Conservation (phyloP, 2,113 vertebrate species). For the Varanus salvator region DNA sequence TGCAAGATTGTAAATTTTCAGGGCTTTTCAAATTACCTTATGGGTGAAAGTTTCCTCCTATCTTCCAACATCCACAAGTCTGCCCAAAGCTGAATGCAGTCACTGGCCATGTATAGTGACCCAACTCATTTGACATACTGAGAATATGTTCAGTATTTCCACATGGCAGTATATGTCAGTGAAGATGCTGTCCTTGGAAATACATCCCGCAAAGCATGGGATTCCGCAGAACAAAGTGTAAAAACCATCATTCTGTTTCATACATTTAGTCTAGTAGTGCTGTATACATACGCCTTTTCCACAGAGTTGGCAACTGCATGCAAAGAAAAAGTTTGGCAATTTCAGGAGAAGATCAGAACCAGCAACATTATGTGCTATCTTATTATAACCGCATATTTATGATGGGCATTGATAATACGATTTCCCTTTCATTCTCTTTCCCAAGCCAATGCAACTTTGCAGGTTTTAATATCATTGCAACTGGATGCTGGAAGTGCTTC, state of each 20-base stretch:
- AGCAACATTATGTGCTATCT: background rate
- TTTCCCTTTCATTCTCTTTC: conserved; percentile 8
- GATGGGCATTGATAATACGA: background rate
- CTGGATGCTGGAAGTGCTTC: background rate
- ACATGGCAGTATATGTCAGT: background rate
- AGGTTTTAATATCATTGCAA: conserved; percentile 5
- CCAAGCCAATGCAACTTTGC: background rate
- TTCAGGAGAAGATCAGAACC: background rate
- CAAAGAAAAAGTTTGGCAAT: background rate
- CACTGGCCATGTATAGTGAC: background rate
- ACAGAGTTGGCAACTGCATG: too few relatives aligned
- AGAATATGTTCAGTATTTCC: background rate
- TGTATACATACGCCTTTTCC: background rate
- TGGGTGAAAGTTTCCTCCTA: background rate
- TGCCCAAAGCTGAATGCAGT: background rate
- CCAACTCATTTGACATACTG: background rate
- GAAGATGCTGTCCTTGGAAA: background rate
- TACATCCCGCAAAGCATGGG: too few relatives aligned
- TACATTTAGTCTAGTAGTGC: background rate
- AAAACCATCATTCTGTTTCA: background rate
- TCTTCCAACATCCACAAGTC: background rate
- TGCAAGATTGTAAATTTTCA: background rate
- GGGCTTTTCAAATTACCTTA: background rate
- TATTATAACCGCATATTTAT: conserved; percentile 10
- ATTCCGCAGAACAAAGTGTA: background rate